Conservation (phyloP, 2,797 vertebrate genomes). For the Margarornis squamiger region DNA sequence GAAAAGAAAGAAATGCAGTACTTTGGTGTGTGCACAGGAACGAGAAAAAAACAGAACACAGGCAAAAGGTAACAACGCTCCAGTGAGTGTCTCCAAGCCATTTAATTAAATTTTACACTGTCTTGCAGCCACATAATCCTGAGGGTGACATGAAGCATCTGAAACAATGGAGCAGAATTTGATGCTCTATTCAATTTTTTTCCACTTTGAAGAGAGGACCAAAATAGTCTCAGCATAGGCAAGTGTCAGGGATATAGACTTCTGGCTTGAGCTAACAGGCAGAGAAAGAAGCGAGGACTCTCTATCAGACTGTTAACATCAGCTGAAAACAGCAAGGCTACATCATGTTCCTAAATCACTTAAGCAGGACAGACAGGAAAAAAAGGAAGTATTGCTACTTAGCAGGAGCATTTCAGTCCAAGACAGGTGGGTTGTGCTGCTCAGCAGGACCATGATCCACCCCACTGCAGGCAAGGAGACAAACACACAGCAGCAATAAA, state of each 20-base stretch:
- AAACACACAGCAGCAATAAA: neutral
- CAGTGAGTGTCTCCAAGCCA: neutral
- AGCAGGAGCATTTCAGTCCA: neutral
- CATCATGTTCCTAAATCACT: neutral
- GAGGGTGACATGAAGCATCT: neutral
- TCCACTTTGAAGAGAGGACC: neutral
- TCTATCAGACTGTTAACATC: neutral
- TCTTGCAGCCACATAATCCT: neutral
- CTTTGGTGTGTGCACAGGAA: neutral
- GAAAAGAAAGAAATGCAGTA: neutral
- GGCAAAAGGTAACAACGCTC: neutral
- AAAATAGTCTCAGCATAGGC: neutral
- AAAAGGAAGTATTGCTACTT: neutral
- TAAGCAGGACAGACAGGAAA: neutral
- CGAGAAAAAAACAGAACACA: neutral
- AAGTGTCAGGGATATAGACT: neutral
- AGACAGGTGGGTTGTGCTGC: neutral
- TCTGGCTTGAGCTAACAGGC: neutral
- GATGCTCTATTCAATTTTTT: neutral
- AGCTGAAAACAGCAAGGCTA: neutral
- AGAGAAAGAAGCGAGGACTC: neutral
- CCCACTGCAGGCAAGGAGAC: neutral
- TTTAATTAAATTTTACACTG: slow-evolving; percentile 12
- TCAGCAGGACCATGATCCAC: neutral
- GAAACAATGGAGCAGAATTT: neutral